Conservation (phyloP, 2,888 invertebrate species). For the Escarpia spicata region DNA sequence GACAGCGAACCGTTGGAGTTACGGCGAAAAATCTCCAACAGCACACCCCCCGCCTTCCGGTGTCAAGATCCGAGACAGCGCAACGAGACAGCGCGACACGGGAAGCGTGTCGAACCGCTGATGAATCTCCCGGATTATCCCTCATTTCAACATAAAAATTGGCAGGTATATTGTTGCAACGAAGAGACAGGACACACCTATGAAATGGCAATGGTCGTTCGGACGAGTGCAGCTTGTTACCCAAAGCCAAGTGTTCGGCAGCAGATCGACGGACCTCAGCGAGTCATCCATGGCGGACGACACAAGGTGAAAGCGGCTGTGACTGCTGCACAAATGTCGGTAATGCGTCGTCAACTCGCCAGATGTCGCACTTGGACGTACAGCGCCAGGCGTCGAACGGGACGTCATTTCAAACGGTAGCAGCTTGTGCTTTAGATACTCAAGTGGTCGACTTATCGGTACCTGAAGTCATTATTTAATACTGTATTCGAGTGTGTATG, state of each 20-base stretch:
- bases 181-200: constrained; percentile 22
- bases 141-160: no score
- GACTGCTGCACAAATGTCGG: constrained; percentile 27
- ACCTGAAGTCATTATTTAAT: neutral
- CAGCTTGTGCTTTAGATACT: neutral
- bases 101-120: no score
- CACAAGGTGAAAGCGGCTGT: constrained; percentile 27
- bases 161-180: no score
- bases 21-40: no score
- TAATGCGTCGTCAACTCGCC: constrained; percentile 17
- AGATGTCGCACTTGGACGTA: neutral
- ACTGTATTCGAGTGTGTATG: neutral
- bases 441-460: neutral
- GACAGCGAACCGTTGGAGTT: no score
- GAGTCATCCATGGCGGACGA: constrained; percentile 17
- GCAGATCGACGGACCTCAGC: constrained; percentile 21
- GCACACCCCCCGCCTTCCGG: no score
- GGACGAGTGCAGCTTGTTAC: constrained; percentile 23
- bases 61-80: no score
- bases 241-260: constrained; percentile 33
- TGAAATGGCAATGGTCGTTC: constrained; percentile 20
- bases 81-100: no score
- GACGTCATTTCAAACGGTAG: neutral
- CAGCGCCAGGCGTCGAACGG: neutral
- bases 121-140: no score